Evolutionary conservation across 2,113 vertebrate genomes (phyloP).

Genomic region (Poeciliopsis retropinna): DNA sequence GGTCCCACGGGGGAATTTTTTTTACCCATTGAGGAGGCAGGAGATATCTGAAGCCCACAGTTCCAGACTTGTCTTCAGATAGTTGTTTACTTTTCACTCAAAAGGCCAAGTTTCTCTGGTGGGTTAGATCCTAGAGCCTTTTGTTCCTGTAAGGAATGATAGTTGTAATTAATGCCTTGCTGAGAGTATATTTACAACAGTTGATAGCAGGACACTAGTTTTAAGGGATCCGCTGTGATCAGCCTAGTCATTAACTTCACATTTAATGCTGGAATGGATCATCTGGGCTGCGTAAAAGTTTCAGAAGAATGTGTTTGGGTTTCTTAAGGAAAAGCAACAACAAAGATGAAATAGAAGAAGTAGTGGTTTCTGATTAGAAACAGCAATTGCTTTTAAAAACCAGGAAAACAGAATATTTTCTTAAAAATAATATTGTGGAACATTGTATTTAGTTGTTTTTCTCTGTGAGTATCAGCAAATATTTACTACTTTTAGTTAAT

Average conservation of each 20-base stretch:
- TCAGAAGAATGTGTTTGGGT: neutral
- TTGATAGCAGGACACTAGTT: neutral
- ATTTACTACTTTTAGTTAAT: neutral
- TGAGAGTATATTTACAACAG: neutral
- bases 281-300: neutral
- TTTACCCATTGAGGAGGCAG: neutral
- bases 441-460: neutral
- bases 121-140: neutral
- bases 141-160: neutral
- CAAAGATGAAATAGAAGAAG: no score
- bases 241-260: no score
- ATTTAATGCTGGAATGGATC: neutral
- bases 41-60: neutral
- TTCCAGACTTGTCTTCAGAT: neutral
- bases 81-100: neutral
- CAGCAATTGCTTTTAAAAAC: no score
- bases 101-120: neutral
- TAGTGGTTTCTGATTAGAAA: no score
- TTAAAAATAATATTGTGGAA: neutral
- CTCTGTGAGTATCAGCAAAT: neutral
- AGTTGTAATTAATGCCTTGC: neutral
- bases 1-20: neutral
- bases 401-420: no score
- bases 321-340: neutral
- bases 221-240: slow-evolving; percentile 3